These are phyloP conservation scores for Hypselothyrea guttata DNA, from an alignment of 2,888 invertebrate genomes.

Conservation along the genomic window DNA sequence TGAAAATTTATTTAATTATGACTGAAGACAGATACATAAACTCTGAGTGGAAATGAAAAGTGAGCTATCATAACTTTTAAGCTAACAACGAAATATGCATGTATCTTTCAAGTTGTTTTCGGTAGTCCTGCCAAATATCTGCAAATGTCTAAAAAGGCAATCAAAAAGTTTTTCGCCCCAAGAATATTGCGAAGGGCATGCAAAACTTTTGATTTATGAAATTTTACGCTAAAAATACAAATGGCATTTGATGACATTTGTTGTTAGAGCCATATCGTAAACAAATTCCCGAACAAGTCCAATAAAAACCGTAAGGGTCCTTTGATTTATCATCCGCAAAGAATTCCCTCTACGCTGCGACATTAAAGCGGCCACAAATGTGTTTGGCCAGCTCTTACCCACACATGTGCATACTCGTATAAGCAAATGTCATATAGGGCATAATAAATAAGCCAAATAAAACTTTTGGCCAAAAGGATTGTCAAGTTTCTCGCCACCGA, in stretches of 20 bases:
- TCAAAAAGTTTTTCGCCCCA: slow-evolving; percentile 58
- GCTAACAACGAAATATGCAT: slow-evolving; percentile 24
- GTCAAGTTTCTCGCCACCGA: slow-evolving; percentile 29
- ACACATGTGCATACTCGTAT: neutral
- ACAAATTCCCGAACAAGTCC: slow-evolving; percentile 70
- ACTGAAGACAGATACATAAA: slow-evolving; percentile 30
- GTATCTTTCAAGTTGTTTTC: slow-evolving; percentile 41
- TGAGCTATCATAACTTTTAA: slow-evolving; percentile 47
- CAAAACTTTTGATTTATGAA: slow-evolving; percentile 72
- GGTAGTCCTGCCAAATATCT: slow-evolving; percentile 12
- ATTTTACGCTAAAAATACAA: slow-evolving; percentile 68
- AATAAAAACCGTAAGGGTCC: slow-evolving; percentile 65
- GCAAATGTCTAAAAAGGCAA: slow-evolving; percentile 58
- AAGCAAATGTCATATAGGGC: slow-evolving; percentile 50
- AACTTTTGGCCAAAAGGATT: slow-evolving; percentile 50
- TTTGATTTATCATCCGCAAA: slow-evolving; percentile 64
- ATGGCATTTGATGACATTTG: slow-evolving; percentile 68
- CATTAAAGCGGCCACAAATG: slow-evolving; percentile 61
- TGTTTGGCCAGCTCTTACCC: slow-evolving; percentile 11
- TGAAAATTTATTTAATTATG: slow-evolving; percentile 71
- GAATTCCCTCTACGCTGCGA: slow-evolving; percentile 51
- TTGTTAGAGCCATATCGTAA: slow-evolving; percentile 44
- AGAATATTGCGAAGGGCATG: slow-evolving; percentile 25
- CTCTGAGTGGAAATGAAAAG: slow-evolving; percentile 37
- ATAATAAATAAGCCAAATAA: slow-evolving; percentile 59